Conservation (phyloP, 2,113 vertebrate species). For the Albula glossodonta region DNA sequence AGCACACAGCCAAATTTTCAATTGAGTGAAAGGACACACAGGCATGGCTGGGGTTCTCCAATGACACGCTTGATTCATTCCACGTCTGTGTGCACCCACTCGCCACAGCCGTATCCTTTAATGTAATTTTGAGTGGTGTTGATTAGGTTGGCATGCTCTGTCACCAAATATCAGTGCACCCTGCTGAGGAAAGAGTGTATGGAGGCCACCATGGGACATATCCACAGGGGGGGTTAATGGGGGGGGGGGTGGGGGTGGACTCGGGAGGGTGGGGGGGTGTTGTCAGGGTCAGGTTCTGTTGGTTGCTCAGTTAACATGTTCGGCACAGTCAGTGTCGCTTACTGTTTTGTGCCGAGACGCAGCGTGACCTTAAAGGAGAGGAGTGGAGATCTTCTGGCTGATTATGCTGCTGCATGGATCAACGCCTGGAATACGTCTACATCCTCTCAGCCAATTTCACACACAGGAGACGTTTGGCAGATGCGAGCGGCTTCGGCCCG, state of each 20-base stretch:
- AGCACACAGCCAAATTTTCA: neutral
- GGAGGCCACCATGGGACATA: conserved; percentile 41
- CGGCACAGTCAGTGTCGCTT: conserved; percentile 65
- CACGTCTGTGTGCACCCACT: conserved; percentile 38
- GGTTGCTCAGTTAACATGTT: conserved; percentile 63
- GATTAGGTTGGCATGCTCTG: conserved; percentile 58
- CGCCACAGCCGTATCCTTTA: conserved; percentile 46
- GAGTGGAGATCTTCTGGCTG: conserved; percentile 66
- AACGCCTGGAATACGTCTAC: conserved; percentile 80
- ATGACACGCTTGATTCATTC: conserved; percentile 36
- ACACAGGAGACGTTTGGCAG: conserved; percentile 67
- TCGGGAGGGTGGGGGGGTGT: conserved; percentile 5
- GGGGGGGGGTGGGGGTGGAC: neutral
- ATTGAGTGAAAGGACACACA: conserved; percentile 25
- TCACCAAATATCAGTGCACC: conserved; percentile 70
- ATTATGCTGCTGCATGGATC: conserved; percentile 78
- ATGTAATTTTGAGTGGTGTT: conserved; percentile 56
- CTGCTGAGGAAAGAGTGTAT: conserved; percentile 42
- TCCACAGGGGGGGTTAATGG: conserved; percentile 41
- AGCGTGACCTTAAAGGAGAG: conserved; percentile 70
- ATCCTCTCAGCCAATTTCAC: conserved; percentile 80
- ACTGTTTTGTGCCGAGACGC: conserved; percentile 63
- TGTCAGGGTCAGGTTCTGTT: conserved; percentile 53
- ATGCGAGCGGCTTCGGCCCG: conserved; percentile 43
- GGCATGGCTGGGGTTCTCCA: conserved; percentile 32